Percentiles rank a stretch among this genome's conserved stretches.
Conservation (phyloP, 2,888 invertebrate genomes). For the Pollenia angustigena region DNA sequence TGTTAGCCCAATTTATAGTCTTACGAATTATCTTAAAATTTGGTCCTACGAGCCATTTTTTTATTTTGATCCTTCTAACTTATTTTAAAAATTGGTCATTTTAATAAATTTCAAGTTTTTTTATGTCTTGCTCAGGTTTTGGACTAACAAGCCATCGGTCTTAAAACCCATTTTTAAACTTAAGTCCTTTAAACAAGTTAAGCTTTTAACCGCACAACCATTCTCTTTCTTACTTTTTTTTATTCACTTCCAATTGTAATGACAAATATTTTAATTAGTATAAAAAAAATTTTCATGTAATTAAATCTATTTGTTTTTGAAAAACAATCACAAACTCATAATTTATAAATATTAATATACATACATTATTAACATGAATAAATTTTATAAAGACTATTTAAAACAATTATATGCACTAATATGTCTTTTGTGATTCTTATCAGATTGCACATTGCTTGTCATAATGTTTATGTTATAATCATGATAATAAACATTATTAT, state of each 20-base stretch:
- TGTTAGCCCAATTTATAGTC: too few species aligned
- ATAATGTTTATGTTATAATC: conserved; percentile 3
- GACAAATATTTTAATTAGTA: not conserved
- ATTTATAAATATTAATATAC: not conserved
- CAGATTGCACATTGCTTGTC: conserved; percentile 30
- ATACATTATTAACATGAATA: not conserved
- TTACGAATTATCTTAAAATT: too few species aligned
- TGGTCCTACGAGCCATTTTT: not conserved
- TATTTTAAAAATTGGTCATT: not conserved
- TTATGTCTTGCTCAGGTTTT: not conserved
- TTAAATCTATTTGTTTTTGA: not conserved
- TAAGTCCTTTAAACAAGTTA: too few species aligned
- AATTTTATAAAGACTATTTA: conserved; percentile 2
- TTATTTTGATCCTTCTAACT: not conserved
- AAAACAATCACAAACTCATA: conserved; percentile 1
- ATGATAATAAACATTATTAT: conserved; percentile 5
- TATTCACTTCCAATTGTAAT: not conserved
- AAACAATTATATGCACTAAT: conserved; percentile 43
- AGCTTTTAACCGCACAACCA: too few species aligned
- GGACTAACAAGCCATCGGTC: too few species aligned
- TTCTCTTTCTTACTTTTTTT: not conserved
- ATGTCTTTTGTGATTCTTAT: conserved; percentile 24
- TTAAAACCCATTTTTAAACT: too few species aligned
- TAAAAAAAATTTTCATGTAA: not conserved
- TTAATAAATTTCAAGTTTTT: not conserved